Percentiles rank a stretch among this genome's conserved stretches.
Conservation (phyloP, 2,888 invertebrate species). For the Dicyrtomina minuta region DNA sequence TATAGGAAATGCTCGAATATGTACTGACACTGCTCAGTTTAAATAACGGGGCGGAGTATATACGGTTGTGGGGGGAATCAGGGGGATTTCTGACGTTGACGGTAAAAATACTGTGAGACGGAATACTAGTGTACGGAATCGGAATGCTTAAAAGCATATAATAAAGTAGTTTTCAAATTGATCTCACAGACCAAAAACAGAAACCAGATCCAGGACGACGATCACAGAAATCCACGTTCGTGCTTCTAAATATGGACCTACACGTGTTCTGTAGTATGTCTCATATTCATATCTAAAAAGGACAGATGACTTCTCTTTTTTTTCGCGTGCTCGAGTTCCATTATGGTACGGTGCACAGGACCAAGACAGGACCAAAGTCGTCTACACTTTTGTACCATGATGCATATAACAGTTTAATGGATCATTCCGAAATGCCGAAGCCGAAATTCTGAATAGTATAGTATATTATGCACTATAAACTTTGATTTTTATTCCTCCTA, state of each 20-base stretch:
- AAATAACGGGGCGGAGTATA: background rate
- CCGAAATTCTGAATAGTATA: background rate
- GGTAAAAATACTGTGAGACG: background rate
- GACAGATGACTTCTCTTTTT: constrained; percentile 4
- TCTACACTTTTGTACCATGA: background rate
- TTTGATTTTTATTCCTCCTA: background rate
- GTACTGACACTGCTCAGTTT: background rate
- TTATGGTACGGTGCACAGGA: background rate
- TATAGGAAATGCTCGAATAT: background rate
- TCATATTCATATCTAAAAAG: background rate
- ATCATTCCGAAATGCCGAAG: background rate
- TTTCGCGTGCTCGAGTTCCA: constrained; percentile 4
- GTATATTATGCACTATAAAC: background rate
- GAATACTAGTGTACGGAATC: no score
- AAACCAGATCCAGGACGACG: background rate
- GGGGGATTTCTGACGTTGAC: constrained; percentile 9
- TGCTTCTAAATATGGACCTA: background rate
- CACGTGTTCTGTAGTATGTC: background rate
- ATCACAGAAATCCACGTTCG: background rate
- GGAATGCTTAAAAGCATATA: background rate
- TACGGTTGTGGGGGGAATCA: background rate
- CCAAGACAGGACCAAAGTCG: no score
- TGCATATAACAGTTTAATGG: background rate
- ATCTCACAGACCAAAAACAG: no score
- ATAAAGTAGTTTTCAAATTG: constrained; percentile 3